A percentile compares a stretch with the other conserved stretches of the same genome.
Conservation (phyloP, 2,888 invertebrate species). For the Drepanosiphum platanoidis region DNA sequence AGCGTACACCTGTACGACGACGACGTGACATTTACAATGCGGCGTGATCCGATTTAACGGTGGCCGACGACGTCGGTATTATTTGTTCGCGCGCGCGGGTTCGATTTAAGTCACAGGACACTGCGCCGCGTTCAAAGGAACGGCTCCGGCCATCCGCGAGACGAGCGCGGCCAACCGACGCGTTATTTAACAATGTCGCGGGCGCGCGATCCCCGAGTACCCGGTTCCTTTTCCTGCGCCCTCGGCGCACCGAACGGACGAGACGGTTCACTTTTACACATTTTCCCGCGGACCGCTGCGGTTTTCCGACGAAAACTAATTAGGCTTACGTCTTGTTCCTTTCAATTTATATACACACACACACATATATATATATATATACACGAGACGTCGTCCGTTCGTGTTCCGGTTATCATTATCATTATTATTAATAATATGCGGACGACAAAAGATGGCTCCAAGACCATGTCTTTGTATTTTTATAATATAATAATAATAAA, state of each 20-base stretch:
- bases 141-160: not conserved
- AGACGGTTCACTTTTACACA: too few relatives aligned
- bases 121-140: not conserved
- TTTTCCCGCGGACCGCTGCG: not conserved
- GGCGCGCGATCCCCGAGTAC: not conserved
- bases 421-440: too few relatives aligned
- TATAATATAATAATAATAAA: too few relatives aligned
- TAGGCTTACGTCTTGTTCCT: not conserved
- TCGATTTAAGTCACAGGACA: not conserved
- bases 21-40: too few relatives aligned
- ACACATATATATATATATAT: too few relatives aligned
- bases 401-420: not conserved
- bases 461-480: too few relatives aligned
- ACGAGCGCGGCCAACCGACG: slow-evolving; percentile 13
- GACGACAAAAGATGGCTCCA: too few relatives aligned
- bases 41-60: slow-evolving; percentile 7
- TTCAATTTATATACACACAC: not conserved
- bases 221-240: not conserved
- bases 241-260: too few relatives aligned
- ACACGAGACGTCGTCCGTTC: too few relatives aligned
- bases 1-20: too few relatives aligned
- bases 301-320: slow-evolving; percentile 7
- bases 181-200: slow-evolving; percentile 9
- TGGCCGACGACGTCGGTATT: too few relatives aligned
- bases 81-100: not conserved